These are phyloP conservation scores for Lochmaea crataegi DNA, from an alignment of 2,888 invertebrate genomes.

Conservation along the genomic window DNA sequence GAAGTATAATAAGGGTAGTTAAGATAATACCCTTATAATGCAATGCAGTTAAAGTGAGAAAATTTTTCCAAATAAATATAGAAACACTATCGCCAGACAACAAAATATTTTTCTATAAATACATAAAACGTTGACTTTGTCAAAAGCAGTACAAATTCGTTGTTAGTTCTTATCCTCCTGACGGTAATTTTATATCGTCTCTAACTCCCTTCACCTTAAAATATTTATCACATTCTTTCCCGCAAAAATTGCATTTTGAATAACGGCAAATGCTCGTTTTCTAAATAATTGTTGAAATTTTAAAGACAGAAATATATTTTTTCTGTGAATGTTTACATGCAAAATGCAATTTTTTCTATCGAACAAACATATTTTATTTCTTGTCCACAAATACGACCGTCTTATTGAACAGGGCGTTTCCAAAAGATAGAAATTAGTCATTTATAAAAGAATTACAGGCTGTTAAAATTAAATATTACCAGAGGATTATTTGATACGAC, in stretches of 20 bases:
- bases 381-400: background rate
- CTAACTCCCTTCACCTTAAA: slow-evolving; percentile 29
- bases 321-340: slow-evolving; percentile 7
- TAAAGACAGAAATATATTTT: slow-evolving; percentile 17
- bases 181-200: slow-evolving; percentile 31
- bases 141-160: background rate
- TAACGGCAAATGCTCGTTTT: background rate
- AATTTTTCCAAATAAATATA: too few species aligned
- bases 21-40: too few species aligned
- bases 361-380: background rate
- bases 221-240: slow-evolving; percentile 45
- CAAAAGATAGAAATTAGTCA: too few species aligned
- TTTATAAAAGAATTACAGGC: too few species aligned
- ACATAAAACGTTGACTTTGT: too few species aligned
- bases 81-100: too few species aligned
- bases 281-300: slow-evolving; percentile 16
- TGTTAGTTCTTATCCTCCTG: slow-evolving; percentile 11
- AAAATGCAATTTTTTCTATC: slow-evolving; percentile 14
- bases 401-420: background rate
- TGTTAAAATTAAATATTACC: too few species aligned
- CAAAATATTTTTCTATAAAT: too few species aligned
- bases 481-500: too few species aligned
- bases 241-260: slow-evolving; percentile 15
- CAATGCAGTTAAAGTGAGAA: too few species aligned
- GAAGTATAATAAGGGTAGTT: too few species aligned